Base-by-base conservation (phyloP, 2,797 vertebrate species). In the Luscinia luscinia region DNA sequence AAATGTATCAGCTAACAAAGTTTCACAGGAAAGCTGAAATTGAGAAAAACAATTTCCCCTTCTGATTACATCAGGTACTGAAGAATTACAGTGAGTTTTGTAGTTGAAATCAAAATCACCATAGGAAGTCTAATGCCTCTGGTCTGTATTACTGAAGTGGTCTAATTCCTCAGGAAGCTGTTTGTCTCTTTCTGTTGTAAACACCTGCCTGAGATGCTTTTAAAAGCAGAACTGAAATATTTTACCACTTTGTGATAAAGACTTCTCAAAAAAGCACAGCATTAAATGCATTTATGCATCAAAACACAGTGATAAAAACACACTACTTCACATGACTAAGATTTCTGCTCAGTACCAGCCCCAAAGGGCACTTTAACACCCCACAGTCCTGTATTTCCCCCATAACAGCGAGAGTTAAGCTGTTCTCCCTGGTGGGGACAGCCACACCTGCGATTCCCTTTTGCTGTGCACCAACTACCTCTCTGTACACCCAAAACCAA, bases 261-360 rank as follows among this genome's bases (percentile, higher is more conserved):
- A 3, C 32, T 80, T 57, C 34, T 32, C 34, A 61, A 54, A 84
- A 75, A 10, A 0, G 0, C 1, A 49, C 57, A 86, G 21, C 11
- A 51, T 15, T 54, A 40, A 21, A 26, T 2, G 12, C 27, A 20
- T 12, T 54, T 32, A 38, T 2, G 27, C 75, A 46, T 11, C 16
- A 32, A 58, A 27, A 16, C 46, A 59, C 24, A 34, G 43, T 0
- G 0, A 59, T 5, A 32, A 43, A n/a, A 22, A 6, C 1, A 6
- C 49, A 27, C 9, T 1, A 0, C 11, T 4, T 30, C 79, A 38
- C 27, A 15, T 0, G 6, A 26, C 27, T 32, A n/a, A 28, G 40
- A 40, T 6, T 14, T 23, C 83, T 38, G 41, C 27, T 45, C 68
- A 27, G 10, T 6, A 22, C 23, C 45, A 48, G 36, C 28, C 40